These are phyloP conservation scores for Tapera naevia DNA, from an alignment of 2,797 vertebrate species.

Conservation along the genomic window DNA sequence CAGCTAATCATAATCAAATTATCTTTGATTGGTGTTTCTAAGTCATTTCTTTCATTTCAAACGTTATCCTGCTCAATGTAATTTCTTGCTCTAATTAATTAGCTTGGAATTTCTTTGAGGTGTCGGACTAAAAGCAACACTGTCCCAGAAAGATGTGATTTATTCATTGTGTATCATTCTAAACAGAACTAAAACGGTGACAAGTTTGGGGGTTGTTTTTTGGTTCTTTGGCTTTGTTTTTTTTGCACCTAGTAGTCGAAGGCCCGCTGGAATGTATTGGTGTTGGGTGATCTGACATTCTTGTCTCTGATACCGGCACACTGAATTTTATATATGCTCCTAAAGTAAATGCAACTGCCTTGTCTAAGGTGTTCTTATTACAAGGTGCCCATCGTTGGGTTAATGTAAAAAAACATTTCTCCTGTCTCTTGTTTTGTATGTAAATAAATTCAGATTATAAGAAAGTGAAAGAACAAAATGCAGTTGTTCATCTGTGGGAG, in stretches of 20 bases:
- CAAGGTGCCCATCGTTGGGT: constrained; percentile 2
- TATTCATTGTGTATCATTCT: constrained; percentile 41
- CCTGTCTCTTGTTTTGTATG: constrained; percentile 55
- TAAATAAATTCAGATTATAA: constrained; percentile 46
- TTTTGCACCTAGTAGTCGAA: constrained; percentile 15
- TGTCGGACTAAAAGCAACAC: constrained; percentile 16
- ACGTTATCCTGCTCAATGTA: constrained; percentile 53
- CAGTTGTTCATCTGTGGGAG: not conserved
- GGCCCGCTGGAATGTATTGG: constrained; percentile 31
- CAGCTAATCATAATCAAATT: constrained; percentile 63
- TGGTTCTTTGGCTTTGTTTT: not conserved
- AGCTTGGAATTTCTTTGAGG: constrained; percentile 60
- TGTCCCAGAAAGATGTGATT: constrained; percentile 52
- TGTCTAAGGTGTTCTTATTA: constrained; percentile 45
- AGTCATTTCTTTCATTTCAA: constrained; percentile 65
- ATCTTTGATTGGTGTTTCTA: constrained; percentile 69
- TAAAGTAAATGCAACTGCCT: constrained; percentile 50
- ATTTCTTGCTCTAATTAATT: constrained; percentile 73
- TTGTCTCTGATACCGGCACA: constrained; percentile 43
- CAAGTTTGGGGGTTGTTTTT: not conserved
- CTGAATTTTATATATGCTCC: constrained; percentile 64
- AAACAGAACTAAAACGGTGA: constrained; percentile 52
- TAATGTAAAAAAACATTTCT: constrained; percentile 23
- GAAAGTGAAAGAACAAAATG: constrained; percentile 6
- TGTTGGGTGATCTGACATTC: constrained; percentile 55